Base-by-base conservation (phyloP, 1,140 invertebrate genomes). In the Chironomus tepperi region DNA sequence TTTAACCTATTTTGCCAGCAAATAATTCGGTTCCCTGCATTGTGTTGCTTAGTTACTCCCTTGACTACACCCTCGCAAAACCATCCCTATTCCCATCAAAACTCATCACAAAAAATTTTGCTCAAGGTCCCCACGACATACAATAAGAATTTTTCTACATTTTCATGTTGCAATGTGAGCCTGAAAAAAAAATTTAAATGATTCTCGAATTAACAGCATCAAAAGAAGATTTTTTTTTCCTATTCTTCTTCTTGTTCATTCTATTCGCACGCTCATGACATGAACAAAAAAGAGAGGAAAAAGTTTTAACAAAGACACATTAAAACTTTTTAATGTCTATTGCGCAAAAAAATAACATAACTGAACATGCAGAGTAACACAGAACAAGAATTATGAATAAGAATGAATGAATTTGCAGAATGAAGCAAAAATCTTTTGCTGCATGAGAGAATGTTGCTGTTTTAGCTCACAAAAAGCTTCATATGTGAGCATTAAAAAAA, bases 281-380 rank as follows among this genome's bases (percentile, higher is more conserved):
- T 57, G 47, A 57, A 47, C 9, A 15, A 2, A 57, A 15, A 57
- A 57, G 3, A 12, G 5, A 57, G n/a, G 15, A 47, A 57, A 57
- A 57, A 57, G 47, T 57, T 57, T 57, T n/a, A 57, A 57, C 47
- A 57, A 57, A 57, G 47, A 57, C 47, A 57, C 47, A 57, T 57
- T 57, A 57, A 57, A 57, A 57, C 47, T 57, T 57, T 57, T 57
- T 57, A 57, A 57, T 57, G 47, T 57, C 12, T 57, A 57, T 57
- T 57, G 47, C 47, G 24, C 24, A 34, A 34, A 34, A 34, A 34
- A 34, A 34, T 34, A 34, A 34, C 24, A 34, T 34, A 34, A 34
- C 24, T 2, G 24, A 34, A 34, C 24, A 34, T 34, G 24, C 1
- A 34, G 24, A 34, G 24, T 34, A 34, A 34, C 24, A 34, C 24